Evolutionary conservation across 2,797 vertebrate genomes (phyloP).

Genomic region (Zalophus californianus): DNA sequence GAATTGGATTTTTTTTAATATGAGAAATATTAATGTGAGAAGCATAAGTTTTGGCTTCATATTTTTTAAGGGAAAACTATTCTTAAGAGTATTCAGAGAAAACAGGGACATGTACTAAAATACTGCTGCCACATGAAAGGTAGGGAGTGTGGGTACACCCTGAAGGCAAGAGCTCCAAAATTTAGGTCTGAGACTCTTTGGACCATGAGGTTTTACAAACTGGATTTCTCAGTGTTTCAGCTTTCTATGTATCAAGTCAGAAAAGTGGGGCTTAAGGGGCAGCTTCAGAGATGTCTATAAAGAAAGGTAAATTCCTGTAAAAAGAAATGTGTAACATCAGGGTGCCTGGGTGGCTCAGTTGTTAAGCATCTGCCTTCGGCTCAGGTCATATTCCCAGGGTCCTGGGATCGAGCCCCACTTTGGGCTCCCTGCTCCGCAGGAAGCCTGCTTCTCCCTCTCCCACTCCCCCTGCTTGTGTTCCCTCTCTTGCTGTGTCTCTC

Average conservation of each 20-base stretch:
- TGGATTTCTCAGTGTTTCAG: neutral
- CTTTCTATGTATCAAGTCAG: neutral
- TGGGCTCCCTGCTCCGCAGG: too few relatives aligned
- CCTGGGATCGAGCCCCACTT: too few relatives aligned
- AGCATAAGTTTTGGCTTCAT: neutral
- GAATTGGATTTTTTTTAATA: neutral
- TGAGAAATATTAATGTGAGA: neutral
- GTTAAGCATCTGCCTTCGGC: too few relatives aligned
- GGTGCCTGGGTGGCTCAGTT: too few relatives aligned
- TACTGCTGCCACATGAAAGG: neutral
- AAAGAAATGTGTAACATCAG: neutral
- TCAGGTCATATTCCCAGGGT: too few relatives aligned
- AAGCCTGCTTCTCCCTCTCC: too few relatives aligned
- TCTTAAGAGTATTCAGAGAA: neutral
- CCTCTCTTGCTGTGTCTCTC: too few relatives aligned
- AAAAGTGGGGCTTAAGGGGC: rapidly evolving
- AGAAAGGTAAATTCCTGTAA: neutral
- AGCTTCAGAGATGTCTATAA: neutral
- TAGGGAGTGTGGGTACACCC: neutral
- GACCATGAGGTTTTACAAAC: neutral
- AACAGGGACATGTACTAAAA: neutral
- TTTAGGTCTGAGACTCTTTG: neutral
- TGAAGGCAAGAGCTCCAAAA: neutral
- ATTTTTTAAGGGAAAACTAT: neutral
- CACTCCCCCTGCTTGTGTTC: too few relatives aligned